Percentiles rank a stretch among this genome's conserved stretches.
These are phyloP conservation scores for Aphidius ervi DNA, from an alignment of 1,140 invertebrate genomes.

Conservation along the genomic window DNA sequence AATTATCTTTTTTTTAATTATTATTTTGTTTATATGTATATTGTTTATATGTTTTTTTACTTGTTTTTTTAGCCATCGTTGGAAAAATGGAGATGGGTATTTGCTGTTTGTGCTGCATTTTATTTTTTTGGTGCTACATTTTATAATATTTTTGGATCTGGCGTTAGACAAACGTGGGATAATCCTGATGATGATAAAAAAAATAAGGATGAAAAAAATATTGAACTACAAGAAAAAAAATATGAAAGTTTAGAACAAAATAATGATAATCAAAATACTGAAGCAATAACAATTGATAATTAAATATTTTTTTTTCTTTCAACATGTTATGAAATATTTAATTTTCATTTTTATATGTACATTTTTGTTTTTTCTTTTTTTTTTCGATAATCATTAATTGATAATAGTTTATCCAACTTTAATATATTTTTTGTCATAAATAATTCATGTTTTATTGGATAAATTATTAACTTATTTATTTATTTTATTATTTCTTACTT, in stretches of 20 bases:
- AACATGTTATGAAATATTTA: too few species aligned
- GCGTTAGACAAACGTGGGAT: conserved; percentile 76
- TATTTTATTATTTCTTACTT: too few species aligned
- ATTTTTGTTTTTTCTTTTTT: too few species aligned
- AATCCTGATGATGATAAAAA: conserved; percentile 64
- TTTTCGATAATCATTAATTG: too few species aligned
- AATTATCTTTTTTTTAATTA: background rate
- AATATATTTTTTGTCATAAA: too few species aligned
- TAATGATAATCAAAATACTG: too few species aligned
- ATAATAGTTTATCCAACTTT: too few species aligned
- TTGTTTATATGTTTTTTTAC: conserved; percentile 9
- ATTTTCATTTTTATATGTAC: too few species aligned
- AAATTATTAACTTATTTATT: too few species aligned
- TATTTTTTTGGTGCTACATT: conserved; percentile 72
- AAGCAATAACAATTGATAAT: background rate
- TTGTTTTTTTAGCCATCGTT: conserved; percentile 63
- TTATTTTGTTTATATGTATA: background rate
- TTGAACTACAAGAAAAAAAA: conserved; percentile 31
- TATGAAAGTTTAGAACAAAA: conserved; percentile 29
- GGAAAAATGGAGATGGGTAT: conserved; percentile 83
- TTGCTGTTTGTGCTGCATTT: conserved; percentile 75
- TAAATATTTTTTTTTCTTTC: background rate
- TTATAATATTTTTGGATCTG: conserved; percentile 75
- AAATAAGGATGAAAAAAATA: conserved; percentile 53
- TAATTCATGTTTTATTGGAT: too few species aligned